Base-by-base conservation (phyloP, 53 echinoderm and acorn worm genomes). In the Crossaster papposus region DNA sequence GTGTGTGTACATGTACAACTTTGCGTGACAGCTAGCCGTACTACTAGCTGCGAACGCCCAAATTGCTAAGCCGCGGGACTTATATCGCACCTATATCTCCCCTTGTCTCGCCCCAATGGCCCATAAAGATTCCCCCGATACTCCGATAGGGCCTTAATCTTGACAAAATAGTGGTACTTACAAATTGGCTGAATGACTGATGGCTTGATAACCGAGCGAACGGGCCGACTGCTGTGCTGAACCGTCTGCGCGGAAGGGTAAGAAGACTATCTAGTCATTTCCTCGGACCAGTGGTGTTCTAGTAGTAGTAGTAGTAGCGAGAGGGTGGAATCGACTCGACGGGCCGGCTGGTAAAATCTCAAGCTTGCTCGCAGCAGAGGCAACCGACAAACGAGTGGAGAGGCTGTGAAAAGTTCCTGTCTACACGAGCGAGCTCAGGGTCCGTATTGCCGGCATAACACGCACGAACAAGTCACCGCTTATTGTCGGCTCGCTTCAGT, bases 91-190 rank as follows among this genome's bases (percentile, higher is more conserved):
- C 65, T 65, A 65, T 65, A 2, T 65, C n/a, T 54, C 72, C 33
- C 80, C 85, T 85, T 85, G 85, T 85, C 85, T 85, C 2, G 30
- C 54, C 85, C 85, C 85, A 52, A 85, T 85, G 85, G 73, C 85
- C 72, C 85, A 85, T 85, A 85, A 85, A 85, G 85, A 85, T 85
- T 78, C 54, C 73, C 44, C 52, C 73, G 85, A 85, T 85, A 85
- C 73, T 29, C 52, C 73, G 85, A 85, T 85, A 85, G 23, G 14
- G 35, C 11, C 85, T 29, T 72, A 72, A 44, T 44, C 44, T 85
- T 72, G 72, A 18, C n/a, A 54, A 18, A 87, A 87, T 76, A 87
- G 75, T n/a, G 77, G 87, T 87, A 87, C 87, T 87, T 87, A 87
- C 87, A 36, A 87, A 85, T 34, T 87, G 54, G 76, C 54, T 65